Conservation (phyloP, 2,113 vertebrate genomes). For the Epinephelus cyanopodus region DNA sequence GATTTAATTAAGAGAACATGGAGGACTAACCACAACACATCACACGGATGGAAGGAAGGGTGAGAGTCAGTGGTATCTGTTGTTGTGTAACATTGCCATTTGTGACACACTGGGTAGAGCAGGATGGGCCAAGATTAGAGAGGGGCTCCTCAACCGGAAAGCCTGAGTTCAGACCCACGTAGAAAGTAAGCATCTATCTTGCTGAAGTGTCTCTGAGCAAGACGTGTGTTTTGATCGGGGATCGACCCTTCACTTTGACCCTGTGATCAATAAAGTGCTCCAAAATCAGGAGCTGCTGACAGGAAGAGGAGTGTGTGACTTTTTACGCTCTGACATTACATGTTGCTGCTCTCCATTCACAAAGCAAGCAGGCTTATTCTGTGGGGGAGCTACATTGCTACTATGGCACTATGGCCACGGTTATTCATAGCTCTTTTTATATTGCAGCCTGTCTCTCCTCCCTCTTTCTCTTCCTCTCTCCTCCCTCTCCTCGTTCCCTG, state of each 20-base stretch:
- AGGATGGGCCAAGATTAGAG: slow-evolving; percentile 16
- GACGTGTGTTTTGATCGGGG: not conserved
- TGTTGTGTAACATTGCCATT: slow-evolving; percentile 69
- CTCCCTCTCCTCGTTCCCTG: slow-evolving; percentile 63
- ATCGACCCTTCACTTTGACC: slow-evolving; percentile 23
- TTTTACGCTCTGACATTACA: slow-evolving; percentile 26
- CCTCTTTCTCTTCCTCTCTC: slow-evolving; percentile 41
- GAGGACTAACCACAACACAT: slow-evolving; percentile 50
- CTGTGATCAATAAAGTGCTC: not conserved
- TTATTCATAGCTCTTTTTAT: slow-evolving; percentile 73
- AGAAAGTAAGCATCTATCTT: slow-evolving; percentile 8
- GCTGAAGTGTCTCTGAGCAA: not conserved
- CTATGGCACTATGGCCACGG: slow-evolving; percentile 56
- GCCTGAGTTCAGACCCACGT: not conserved
- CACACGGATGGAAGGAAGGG: slow-evolving; percentile 51
- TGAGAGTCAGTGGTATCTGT: slow-evolving; percentile 39
- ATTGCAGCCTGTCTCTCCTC: slow-evolving; percentile 67
- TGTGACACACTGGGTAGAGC: slow-evolving; percentile 45
- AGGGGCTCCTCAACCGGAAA: slow-evolving; percentile 12
- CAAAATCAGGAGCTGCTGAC: not conserved
- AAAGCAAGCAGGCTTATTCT: slow-evolving; percentile 52
- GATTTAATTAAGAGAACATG: slow-evolving; percentile 67
- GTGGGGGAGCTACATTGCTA: slow-evolving; percentile 50
- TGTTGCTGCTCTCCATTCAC: slow-evolving; percentile 58
- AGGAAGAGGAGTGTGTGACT: not conserved